Conservation (phyloP, 1,140 invertebrate species). For the Drosophila littoralis region DNA sequence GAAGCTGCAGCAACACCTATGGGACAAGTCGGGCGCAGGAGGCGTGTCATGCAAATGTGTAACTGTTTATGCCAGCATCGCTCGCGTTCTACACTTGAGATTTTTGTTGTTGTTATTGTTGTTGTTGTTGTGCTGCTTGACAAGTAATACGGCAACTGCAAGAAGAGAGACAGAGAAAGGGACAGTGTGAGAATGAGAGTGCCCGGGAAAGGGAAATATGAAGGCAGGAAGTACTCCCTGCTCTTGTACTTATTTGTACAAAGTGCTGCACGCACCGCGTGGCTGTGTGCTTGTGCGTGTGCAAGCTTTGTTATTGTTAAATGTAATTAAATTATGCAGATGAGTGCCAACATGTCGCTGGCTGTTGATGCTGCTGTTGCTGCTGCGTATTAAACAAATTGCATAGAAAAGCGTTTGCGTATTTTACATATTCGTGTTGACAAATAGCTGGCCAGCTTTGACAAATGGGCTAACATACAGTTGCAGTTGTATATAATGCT, state of each 20-base stretch:
- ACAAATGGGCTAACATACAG: conserved; percentile 37
- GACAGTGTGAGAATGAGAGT: background rate
- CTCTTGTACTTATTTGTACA: conserved; percentile 67
- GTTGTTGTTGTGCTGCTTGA: conserved; percentile 48
- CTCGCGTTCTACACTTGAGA: conserved; percentile 47
- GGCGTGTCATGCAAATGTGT: conserved; percentile 68
- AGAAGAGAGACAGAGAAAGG: background rate
- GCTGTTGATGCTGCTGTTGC: conserved; percentile 15
- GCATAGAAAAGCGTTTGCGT: conserved; percentile 66
- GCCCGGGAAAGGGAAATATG: background rate
- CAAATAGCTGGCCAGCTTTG: conserved; percentile 39
- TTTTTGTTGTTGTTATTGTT: conserved; percentile 46
- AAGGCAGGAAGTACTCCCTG: conserved; percentile 29
- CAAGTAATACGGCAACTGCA: conserved; percentile 51
- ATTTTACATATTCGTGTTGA: conserved; percentile 55
- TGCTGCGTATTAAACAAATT: conserved; percentile 61
- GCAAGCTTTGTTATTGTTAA: conserved; percentile 72
- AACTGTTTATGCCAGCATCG: conserved; percentile 67
- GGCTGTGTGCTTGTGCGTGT: conserved; percentile 17
- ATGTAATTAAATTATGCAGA: conserved; percentile 82
- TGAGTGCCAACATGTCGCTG: conserved; percentile 62
- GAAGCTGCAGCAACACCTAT: conserved; percentile 12
- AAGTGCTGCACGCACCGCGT: conserved; percentile 61
- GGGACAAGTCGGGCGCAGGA: conserved; percentile 15
- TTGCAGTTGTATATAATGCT: no score